Evolutionary conservation across 64 coral and sea anemone genomes (phyloP), one percentile per base, ranked within the genome.

Genomic region (Catalaphyllia jardinei): DNA sequence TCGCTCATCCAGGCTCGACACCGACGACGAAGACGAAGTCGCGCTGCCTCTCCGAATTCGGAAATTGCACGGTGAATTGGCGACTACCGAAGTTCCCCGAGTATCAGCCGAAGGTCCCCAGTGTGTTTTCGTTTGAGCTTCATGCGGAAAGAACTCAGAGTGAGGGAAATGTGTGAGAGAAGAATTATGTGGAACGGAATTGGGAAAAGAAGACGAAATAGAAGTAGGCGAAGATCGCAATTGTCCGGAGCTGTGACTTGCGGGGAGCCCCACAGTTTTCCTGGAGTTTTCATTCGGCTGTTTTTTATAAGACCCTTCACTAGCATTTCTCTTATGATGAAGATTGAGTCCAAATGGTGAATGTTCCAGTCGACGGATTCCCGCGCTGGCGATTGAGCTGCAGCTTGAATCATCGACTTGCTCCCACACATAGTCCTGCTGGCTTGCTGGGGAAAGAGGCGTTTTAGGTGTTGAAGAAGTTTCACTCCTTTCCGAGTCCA

Each of bases 311-410:
- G 83, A 60, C 55, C 82, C 38, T 39, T 91, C 83, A 62, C 95
- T 87, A 62, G 62, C 62, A 30, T 88, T 63, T 79, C 89, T 90
- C 65, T 87, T 97, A 60, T 97, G 91, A 74, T 97, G 95, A 71
- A 97, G 74, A 31, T 94, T 97, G 28, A 97, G 95, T 29, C 95
- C 95, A 84, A 97, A 97, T 12, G 95, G 95, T 2, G 95, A 97
- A 62, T 97, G 95, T 62, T 97, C 95, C 10, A 97, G 95, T 63
- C 88, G 80, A 12, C 95, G 87, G 8, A 86, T 29, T 18, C 62
- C 78, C 4, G 91, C 62, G 29, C 92, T 88, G 0, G 71, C 88
- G 0, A 73, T 33, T 1, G 91, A 93, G 33, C 94, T 93, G 12
- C 83, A 60, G 20, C 83, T 93, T 0, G 83, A 78, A 79, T 97